Base-by-base conservation (phyloP, 1,140 invertebrate species). In the Drosophila miranda region DNA sequence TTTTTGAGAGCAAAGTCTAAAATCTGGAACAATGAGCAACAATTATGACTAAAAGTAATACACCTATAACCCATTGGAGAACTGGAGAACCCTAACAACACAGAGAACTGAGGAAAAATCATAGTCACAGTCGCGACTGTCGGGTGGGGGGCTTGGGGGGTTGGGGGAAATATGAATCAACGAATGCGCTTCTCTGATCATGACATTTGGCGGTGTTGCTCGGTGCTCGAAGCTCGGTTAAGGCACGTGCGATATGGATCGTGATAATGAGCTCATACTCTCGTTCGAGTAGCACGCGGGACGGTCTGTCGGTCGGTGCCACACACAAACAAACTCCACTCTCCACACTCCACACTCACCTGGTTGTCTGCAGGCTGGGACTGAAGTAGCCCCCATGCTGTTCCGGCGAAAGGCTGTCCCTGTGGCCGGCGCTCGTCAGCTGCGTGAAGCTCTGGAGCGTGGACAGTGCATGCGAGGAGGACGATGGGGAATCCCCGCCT, bases 381-480 rank as follows among this genome's bases (percentile, higher is more conserved):
- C 77, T 87, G 6, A 88, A 90, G 54, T 72, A 89, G 16, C 55
- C 58, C 42, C 63, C 62, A 5, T 82, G 84, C 21, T 90, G 87
- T 23, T 80, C 83, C 38, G 89, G 84, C 14, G 84, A 81, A 21
- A 90, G 62, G 52, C 72, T 84, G 34, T 89, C 89, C 42, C 82
- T 75, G 34, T 84, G 77, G 6, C 63, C 52, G 7, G 89, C 83
- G 52, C 59, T 89, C 5, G 78, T 91, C 23, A 91, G 51, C 38
- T 91, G 90, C 14, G 90, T 91, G 51, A 90, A 91, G 57, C 71
- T 91, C 41, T 90, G 78, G n/a, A 90, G 34, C 3, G 60, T 69
- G 42, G 89, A 78, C 14, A 90, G 59, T 1, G 74, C 78, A 42
- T 78, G 66, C 0, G 87, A 70, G 19, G 90, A 70, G 23, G 90